Base-by-base conservation (phyloP, 1,140 invertebrate species). In the Plectus sambesii region DNA sequence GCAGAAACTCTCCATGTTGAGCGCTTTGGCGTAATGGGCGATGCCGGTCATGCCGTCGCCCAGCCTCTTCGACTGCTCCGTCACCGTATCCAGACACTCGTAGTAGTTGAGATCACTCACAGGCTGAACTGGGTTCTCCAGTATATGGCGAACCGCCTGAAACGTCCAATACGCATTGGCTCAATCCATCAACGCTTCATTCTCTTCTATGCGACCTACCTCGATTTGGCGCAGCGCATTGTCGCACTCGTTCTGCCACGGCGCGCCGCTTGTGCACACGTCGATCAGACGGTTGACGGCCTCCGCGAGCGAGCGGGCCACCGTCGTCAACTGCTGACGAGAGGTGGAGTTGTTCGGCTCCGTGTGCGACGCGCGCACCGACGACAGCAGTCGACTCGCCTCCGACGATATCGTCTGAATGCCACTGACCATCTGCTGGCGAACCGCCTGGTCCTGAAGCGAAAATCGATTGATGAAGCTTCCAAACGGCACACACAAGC, bases 11-110 rank as follows among this genome's bases (percentile, higher is more conserved):
- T 87, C 83, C 63, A 84, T 80, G 55, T 90, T 83, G 1, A 81
- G 82, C 53, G 82, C 80, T 68, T 90, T 87, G 2, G 89, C 88
- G 61, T 85, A 80, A 59, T 83, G 84, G 2, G 88, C 87, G 69
- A 96, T 93, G 8, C 88, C 88, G 0, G 85, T 86, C 80, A 92
- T 87, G 27, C 84, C 84, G 55, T 89, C 85, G 33, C 87, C 83
- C 73, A 72, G 55, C 53, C 51, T 55, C 71, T 87, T 87, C 47
- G 87, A 90, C 67, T 87, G 85, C n/a, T 87, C 85, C 59, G 93
- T 89, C 4, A 94, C 85, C 12, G 79, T 79, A 62, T 96, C 88
- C 19, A 96, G 77, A 61, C 87, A 93, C 59, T 92, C 88, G 71
- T 88, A 94, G 73, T 96, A 97, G 1, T 82, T 82, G 39, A 79